These are phyloP conservation scores for Caenorhabditis japonica DNA, from an alignment of 2,888 invertebrate species.

Conservation along the genomic window DNA sequence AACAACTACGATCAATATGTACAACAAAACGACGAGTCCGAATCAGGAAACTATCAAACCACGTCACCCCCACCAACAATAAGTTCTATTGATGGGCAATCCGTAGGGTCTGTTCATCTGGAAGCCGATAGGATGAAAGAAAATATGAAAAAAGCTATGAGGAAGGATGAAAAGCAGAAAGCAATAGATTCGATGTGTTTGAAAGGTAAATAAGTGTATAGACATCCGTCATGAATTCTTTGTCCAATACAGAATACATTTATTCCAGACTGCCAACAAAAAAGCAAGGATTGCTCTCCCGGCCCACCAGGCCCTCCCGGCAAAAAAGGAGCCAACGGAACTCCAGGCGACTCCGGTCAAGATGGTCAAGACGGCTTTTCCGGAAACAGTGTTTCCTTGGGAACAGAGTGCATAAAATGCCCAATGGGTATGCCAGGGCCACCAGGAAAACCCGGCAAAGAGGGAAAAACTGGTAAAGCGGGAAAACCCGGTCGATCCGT, in stretches of 20 bases:
- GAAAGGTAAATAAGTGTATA: constrained; percentile 2
- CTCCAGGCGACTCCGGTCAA: constrained; percentile 13
- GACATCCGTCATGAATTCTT: no score
- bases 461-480: constrained; percentile 20
- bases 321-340: constrained; percentile 18
- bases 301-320: constrained; percentile 42
- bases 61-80: constrained; percentile 5
- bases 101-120: constrained; percentile 16
- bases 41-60: neutral
- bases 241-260: no score
- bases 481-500: constrained; percentile 30
- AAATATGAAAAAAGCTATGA: neutral
- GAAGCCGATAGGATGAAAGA: constrained; percentile 6
- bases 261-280: constrained; percentile 18
- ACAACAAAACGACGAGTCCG: neutral
- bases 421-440: constrained; percentile 19
- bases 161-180: constrained; percentile 22
- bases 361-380: constrained; percentile 27
- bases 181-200: neutral
- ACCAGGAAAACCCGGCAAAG: constrained; percentile 14
- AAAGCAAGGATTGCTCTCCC: constrained; percentile 18
- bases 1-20: no score
- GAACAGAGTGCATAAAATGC: constrained; percentile 27
- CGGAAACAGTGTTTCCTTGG: constrained; percentile 17
- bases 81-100: constrained; percentile 2